Evolutionary conservation across 2,888 invertebrate species (phyloP), one percentile per base, ranked within the genome.

Genomic region (Idaea dimidiata): DNA sequence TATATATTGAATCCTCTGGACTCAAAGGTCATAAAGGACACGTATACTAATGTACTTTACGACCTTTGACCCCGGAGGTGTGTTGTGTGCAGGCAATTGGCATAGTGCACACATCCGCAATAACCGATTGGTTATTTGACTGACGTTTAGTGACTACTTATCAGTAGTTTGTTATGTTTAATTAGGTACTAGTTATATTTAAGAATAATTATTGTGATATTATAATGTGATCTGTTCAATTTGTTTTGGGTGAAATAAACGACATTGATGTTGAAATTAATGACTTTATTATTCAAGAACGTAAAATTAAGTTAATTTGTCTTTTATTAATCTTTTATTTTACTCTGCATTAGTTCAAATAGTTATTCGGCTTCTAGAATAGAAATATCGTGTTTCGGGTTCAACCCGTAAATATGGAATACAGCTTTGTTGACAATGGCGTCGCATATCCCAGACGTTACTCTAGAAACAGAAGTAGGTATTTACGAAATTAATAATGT

Each of bases 391-490:
- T 81, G 81, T 68, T 86, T 91, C 6, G 87, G 72, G 65, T 82
- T 88, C 6, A 92, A 80, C 17, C 79, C 74, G 64, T 87, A 90
- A 7, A 82, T 78, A 61, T 90, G 86, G 68, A 90, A 92, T 1
- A 92, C 71, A 4, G 90, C 91, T 67, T 92, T 91, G 71, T 92
- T 92, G 17, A 92, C 91, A 62, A 92, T 89, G 1, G 92, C 91
- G 66, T 92, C 91, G 66, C 92, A 92, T 70, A 92, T 90, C 0
- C 91, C 92, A 1, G 92, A 89, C 0, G 91, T 91, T 0, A 92
- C 86, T 60, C 92, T 92, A 79, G 60, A 84, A 86, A n/a, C n/a
- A n/a, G n/a, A n/a, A n/a, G n/a, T n/a, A n/a, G n/a, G n/a, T n/a
- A n/a, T n/a, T n/a, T n/a, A n/a, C n/a, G n/a, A n/a, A 24, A 24